Evolutionary conservation across 2,113 vertebrate genomes (phyloP).

Genomic region (Crocuta crocuta): DNA sequence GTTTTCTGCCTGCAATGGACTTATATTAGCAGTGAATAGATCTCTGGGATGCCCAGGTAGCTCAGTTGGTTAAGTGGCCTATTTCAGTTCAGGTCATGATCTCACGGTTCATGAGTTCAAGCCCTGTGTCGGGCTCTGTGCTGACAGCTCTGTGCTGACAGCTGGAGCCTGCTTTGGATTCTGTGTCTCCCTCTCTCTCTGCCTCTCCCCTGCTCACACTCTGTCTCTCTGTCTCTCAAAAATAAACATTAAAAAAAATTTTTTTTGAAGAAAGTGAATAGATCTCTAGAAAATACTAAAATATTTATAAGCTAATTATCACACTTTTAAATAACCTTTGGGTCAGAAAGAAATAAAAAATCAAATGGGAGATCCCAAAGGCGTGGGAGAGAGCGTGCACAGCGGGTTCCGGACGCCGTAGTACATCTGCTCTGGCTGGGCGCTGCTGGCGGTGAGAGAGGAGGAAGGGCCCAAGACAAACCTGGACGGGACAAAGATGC

Average conservation of each 20-base stretch:
- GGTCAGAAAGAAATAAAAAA: neutral
- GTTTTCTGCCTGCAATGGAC: neutral
- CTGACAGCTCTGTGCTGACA: too few species aligned
- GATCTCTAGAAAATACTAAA: neutral
- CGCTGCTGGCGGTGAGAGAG: neutral
- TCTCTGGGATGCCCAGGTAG: neutral
- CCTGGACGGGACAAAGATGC: neutral
- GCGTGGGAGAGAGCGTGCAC: accelerated
- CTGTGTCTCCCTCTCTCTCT: too few species aligned
- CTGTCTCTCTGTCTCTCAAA: too few species aligned
- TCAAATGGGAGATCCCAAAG: neutral
- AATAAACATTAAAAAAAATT: too few species aligned
- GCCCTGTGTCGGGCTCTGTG: too few species aligned
- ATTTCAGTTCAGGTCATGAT: too few species aligned
- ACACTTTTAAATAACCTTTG: neutral
- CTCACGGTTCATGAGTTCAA: too few species aligned
- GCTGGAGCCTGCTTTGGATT: too few species aligned
- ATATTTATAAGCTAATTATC: neutral
- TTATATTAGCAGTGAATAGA: neutral
- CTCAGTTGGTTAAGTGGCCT: too few species aligned
- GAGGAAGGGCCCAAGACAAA: accelerated
- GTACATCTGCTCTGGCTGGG: neutral
- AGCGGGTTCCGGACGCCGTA: neutral
- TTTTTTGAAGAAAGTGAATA: too few species aligned
- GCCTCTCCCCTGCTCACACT: too few species aligned